A percentile compares a stretch with the other conserved stretches of the same genome.
These are phyloP conservation scores for Dyspetes luteomarginatus DNA, from an alignment of 2,888 invertebrate genomes.

Conservation along the genomic window DNA sequence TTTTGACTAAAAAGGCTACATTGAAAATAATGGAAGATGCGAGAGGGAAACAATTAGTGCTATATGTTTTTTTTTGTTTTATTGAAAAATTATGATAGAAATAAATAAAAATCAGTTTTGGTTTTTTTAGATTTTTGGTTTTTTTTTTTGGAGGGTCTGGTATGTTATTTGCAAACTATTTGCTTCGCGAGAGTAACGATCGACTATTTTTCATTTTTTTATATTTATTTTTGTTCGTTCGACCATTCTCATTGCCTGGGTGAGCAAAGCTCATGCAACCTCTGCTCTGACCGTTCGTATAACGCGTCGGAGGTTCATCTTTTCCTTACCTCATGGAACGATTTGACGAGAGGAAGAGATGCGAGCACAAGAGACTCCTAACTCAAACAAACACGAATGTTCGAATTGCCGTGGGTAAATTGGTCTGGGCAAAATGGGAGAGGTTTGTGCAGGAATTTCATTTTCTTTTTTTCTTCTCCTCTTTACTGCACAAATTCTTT, in stretches of 20 bases:
- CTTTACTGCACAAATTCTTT: constrained; percentile 24
- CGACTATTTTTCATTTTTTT: constrained; percentile 56
- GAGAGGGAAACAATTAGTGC: too few relatives aligned
- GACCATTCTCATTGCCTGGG: constrained; percentile 9
- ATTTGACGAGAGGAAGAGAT: constrained; percentile 29
- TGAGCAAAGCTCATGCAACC: constrained; percentile 42
- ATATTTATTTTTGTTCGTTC: constrained; percentile 32
- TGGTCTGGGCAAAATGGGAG: constrained; percentile 38
- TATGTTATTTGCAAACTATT: constrained; percentile 40
- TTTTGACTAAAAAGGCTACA: not conserved
- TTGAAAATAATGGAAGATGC: not conserved
- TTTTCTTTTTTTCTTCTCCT: constrained; percentile 24
- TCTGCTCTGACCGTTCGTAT: constrained; percentile 53
- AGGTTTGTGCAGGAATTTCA: constrained; percentile 49
- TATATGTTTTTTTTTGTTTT: not conserved
- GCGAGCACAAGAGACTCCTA: constrained; percentile 67
- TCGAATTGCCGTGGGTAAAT: constrained; percentile 57
- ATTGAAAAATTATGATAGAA: not conserved
- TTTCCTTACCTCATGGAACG: constrained; percentile 1
- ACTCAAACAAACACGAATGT: constrained; percentile 76
- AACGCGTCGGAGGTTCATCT: not conserved
- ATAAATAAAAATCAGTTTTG: not conserved
- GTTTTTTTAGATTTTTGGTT: not conserved
- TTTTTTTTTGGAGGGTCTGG: not conserved
- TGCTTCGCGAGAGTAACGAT: constrained; percentile 54